These are phyloP conservation scores for Parus major DNA, from an alignment of 2,113 vertebrate genomes.

Conservation along the genomic window DNA sequence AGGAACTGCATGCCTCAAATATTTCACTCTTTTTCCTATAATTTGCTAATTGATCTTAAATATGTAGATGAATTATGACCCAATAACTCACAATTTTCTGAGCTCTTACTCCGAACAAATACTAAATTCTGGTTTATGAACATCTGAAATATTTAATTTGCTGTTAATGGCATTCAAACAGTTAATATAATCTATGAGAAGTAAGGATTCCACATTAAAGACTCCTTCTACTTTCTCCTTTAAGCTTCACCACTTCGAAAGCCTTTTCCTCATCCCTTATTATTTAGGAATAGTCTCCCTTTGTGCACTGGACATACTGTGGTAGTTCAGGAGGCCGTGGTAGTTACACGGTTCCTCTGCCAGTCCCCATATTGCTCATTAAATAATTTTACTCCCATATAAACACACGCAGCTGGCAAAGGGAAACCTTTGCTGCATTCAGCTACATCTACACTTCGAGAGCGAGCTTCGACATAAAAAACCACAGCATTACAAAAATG, in stretches of 20 bases:
- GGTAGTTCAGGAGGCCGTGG: neutral
- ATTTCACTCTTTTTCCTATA: neutral
- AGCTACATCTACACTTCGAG: neutral
- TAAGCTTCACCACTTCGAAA: neutral
- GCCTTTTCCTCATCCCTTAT: neutral
- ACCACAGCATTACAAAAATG: neutral
- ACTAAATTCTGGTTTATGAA: neutral
- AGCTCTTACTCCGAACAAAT: neutral
- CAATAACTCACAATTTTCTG: neutral
- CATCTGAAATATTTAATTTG: neutral
- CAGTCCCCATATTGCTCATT: neutral
- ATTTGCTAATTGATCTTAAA: neutral
- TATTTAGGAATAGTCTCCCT: neutral
- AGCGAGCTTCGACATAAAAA: neutral
- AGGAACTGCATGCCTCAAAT: neutral
- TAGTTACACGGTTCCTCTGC: neutral
- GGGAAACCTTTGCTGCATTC: neutral
- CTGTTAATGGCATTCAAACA: neutral
- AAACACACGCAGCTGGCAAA: neutral
- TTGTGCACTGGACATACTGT: neutral
- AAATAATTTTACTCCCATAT: neutral
- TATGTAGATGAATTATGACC: neutral
- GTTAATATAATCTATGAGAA: conserved; percentile 20
- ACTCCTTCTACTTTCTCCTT: neutral
- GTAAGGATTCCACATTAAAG: neutral